Evolutionary conservation across 2,113 vertebrate species (phyloP), one percentile per base, ranked within the genome.

Genomic region (Ia io): DNA sequence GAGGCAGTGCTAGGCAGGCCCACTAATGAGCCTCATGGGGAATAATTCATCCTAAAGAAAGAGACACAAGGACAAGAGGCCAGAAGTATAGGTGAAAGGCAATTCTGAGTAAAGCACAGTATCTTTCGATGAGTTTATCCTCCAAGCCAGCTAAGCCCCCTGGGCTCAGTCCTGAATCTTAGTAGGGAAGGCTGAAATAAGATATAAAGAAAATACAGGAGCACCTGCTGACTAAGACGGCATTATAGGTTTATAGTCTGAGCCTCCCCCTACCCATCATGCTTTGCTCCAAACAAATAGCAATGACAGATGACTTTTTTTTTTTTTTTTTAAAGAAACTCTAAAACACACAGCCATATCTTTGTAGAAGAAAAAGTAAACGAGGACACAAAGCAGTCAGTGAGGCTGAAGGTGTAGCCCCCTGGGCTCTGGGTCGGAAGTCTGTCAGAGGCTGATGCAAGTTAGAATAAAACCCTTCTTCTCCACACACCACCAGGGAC

Each of bases 1-100:
- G 0, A 77, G 32, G 76, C 3, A 73, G 23, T 51, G 25, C 13
- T 28, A 67, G n/a, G 56, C 40, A 78, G 51, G 2, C 25, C 53
- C 17, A 63, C 20, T 80, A 82, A 83, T 37, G 30, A 83, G 79
- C 65, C 63, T 65, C 69, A 9, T 59, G 56, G 40, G 47, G 18
- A 85, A 85, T 71, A 87, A 93, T 53, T 90, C 23, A 73, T 53
- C 67, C 78, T 65, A 91, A 84, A 95, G 67, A 5, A 76, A 71
- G 32, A 78, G 53, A 85, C 56, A 73, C 22, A 79, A 63, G 23
- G 32, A 89, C 53, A 83, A 32, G 1, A 59, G 37, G 23, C 23
- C 61, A 94, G 79, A 94, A 89, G 71, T 32, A 56, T 1, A 77
- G 63, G 12, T 56, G 18, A 92, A 89, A 85, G 22, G 47, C 18